Evolutionary conservation across 2,888 invertebrate species (phyloP).

Genomic region (Eristalinus sepulchralis): DNA sequence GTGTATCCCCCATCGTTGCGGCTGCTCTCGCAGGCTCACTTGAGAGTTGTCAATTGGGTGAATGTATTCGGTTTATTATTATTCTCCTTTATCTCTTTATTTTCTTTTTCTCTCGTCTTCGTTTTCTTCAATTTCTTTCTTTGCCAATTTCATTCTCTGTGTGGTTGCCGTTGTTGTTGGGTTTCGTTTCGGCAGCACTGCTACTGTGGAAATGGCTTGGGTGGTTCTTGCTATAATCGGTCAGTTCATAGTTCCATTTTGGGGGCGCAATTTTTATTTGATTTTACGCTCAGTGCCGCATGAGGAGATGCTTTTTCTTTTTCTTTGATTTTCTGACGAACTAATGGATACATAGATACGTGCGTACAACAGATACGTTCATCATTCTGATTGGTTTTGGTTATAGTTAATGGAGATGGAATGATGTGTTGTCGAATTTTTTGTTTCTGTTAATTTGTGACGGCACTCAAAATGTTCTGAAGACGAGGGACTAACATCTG

Average conservation of each 20-base stretch:
- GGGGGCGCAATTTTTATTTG: neutral
- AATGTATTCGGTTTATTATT: conserved; percentile 42
- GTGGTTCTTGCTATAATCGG: conserved; percentile 21
- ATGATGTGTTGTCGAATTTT: too few relatives aligned
- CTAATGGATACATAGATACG: neutral
- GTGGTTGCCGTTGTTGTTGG: neutral
- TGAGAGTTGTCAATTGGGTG: conserved; percentile 50
- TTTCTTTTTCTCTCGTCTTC: conserved; percentile 3
- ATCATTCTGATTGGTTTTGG: too few relatives aligned
- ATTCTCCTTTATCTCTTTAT: conserved; percentile 12
- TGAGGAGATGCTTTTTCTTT: neutral
- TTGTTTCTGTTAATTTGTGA: too few relatives aligned
- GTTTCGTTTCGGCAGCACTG: neutral
- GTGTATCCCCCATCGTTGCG: neutral
- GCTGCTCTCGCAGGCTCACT: conserved; percentile 2
- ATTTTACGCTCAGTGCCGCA: neutral
- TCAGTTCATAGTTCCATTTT: conserved; percentile 12
- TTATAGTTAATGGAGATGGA: too few relatives aligned
- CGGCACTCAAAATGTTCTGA: too few relatives aligned
- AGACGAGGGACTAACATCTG: too few relatives aligned
- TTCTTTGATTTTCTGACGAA: neutral
- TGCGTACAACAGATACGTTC: neutral
- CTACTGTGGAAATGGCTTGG: neutral
- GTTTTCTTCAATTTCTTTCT: conserved; percentile 3
- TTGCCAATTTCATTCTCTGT: conserved; percentile 1